Base-by-base conservation (phyloP, 2,797 vertebrate genomes). In the Enteromius unitaeniatus region DNA sequence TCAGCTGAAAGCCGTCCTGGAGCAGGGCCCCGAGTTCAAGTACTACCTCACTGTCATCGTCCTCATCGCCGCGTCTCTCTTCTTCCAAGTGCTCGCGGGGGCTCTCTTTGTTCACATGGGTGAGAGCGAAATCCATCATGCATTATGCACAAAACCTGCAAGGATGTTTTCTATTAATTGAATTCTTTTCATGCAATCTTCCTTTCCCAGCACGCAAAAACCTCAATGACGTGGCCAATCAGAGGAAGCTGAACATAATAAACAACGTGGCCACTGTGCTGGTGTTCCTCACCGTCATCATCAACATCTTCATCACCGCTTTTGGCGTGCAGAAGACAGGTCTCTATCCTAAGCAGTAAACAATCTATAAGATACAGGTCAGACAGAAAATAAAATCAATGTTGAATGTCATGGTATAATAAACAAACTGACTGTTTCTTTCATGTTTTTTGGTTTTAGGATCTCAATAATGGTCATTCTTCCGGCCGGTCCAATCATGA, bases 301-400 rank as follows among this genome's bases (percentile, higher is more conserved):
- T 96, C 94, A 99, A 97, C 87, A 93, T 98, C 91, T 97, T 97
- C 92, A 98, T 99, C 92, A 95, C 96, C 0, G 96, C 96, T 13
- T 96, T 99, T 0, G 97, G 97, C 28, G 95, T 97, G 87, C 97
- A 97, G 88, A 96, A 96, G 91, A 94, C 95, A 0, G 95, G 95
- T 49, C 93, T 96, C 51, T 95, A 95, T 91, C 92, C 95, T 69
- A 91, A 85, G 40, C 21, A 79, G 49, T 88, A 42, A 79, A 60
- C 34, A 2, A 15, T 45, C 40, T 62, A 15, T 9, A 58, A 34
- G 14, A 37, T 2, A 21, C 70, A 23, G 51, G 2, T 42, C 28
- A 4, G 26, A 40, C 11, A 65, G 40, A 37, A 47, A 26, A 62
- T n/a, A 42, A 10, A 28, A 47, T 3, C 15, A 74, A 21, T 21